Percentiles rank a stretch among this genome's conserved stretches.
These are phyloP conservation scores for Diadumene lineata DNA, from an alignment of 92 coral and sea anemone species.

Conservation along the genomic window DNA sequence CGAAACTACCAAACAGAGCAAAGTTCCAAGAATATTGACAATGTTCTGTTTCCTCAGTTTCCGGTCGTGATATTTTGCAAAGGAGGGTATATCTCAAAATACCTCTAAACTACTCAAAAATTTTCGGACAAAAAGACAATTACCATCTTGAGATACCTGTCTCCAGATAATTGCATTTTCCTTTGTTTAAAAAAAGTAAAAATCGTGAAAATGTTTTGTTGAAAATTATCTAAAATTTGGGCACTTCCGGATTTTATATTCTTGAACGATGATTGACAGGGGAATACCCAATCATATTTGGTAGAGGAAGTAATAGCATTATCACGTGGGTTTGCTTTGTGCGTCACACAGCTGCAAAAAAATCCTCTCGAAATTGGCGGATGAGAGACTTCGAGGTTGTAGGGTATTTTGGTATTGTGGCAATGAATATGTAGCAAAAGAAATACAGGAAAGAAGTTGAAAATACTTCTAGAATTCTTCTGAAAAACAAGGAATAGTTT, in stretches of 20 bases:
- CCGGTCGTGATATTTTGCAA: too few relatives aligned
- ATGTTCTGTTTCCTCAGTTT: too few relatives aligned
- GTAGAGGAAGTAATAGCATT: slow-evolving; percentile 38
- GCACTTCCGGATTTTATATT: slow-evolving; percentile 46
- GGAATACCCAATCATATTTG: slow-evolving; percentile 56
- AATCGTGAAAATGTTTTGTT: not conserved
- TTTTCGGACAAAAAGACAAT: too few relatives aligned
- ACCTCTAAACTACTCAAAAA: too few relatives aligned
- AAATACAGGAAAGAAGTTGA: slow-evolving; percentile 41
- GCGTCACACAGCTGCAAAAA: slow-evolving; percentile 92
- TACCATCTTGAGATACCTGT: too few relatives aligned
- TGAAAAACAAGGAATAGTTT: slow-evolving; percentile 39
- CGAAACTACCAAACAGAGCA: too few relatives aligned
- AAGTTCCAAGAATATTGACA: too few relatives aligned
- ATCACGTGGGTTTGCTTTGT: slow-evolving; percentile 81
- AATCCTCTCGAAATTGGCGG: slow-evolving; percentile 65
- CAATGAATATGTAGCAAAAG: slow-evolving; percentile 71
- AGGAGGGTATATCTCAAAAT: too few relatives aligned
- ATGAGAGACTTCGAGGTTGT: slow-evolving; percentile 54
- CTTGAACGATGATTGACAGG: slow-evolving; percentile 67
- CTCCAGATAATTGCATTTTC: too few relatives aligned
- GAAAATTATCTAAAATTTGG: not conserved
- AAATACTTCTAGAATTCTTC: slow-evolving; percentile 51
- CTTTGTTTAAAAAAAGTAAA: too few relatives aligned
- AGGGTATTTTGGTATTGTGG: slow-evolving; percentile 50